phyloP scores from a whole-genome alignment of 2,888 invertebrate species.

The Ennomos erosarius region DNA sequence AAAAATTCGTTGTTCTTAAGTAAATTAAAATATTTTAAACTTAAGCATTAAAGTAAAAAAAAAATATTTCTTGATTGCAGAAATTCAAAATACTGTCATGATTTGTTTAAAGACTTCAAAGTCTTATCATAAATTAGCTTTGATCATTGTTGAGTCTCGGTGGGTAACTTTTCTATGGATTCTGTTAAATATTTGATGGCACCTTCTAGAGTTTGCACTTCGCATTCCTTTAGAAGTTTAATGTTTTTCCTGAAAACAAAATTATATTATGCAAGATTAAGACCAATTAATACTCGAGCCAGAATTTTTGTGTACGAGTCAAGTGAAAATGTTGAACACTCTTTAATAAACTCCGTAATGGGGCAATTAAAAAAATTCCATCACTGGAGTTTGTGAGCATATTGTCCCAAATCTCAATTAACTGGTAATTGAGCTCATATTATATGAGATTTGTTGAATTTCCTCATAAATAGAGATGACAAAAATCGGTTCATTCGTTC shows the following conservation, averaged over 20 bases:
- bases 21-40: slow-evolving; percentile 42
- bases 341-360: too few relatives aligned
- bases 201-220: slow-evolving; percentile 75
- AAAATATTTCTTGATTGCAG: slow-evolving; percentile 30
- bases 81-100: slow-evolving; percentile 60
- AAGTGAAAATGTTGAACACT: too few relatives aligned
- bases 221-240: slow-evolving; percentile 72
- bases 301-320: too few relatives aligned
- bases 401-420: too few relatives aligned
- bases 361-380: too few relatives aligned
- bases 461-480: too few relatives aligned
- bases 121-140: slow-evolving; percentile 16
- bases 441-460: too few relatives aligned
- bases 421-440: too few relatives aligned
- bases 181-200: slow-evolving; percentile 71
- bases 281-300: too few relatives aligned
- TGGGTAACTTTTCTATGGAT: slow-evolving; percentile 59
- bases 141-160: slow-evolving; percentile 45
- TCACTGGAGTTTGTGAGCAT: too few relatives aligned
- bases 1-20: slow-evolving; percentile 51
- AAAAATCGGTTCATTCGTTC: too few relatives aligned
- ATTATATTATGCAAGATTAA: too few relatives aligned
- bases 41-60: slow-evolving; percentile 30
- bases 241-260: slow-evolving; percentile 69
- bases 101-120: slow-evolving; percentile 46